phyloP scores from a whole-genome alignment of 2,113 vertebrate species.

The Pomatostomus ruficeps region DNA sequence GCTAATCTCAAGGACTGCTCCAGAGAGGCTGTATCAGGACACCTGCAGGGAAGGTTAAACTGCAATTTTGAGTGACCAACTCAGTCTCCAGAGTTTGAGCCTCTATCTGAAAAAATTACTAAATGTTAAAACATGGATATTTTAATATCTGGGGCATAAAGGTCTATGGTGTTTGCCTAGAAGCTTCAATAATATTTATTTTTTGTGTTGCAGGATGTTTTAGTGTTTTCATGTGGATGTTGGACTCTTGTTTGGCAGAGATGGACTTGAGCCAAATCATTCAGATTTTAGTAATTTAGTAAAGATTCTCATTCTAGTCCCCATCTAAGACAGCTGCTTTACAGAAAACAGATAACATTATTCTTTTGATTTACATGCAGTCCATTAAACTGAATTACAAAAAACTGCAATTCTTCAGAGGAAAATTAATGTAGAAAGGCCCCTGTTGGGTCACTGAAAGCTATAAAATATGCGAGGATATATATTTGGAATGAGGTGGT shows the following conservation, averaged over 20 bases:
- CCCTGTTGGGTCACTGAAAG: not conserved
- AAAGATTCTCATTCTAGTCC: not conserved
- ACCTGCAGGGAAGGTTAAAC: not conserved
- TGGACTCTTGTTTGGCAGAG: not conserved
- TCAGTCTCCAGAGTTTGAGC: not conserved
- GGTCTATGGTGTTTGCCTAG: not conserved
- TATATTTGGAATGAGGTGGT: not conserved
- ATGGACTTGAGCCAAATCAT: not conserved
- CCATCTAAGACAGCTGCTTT: not conserved
- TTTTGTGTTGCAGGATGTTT: not conserved
- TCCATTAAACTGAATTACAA: not conserved
- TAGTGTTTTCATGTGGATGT: not conserved
- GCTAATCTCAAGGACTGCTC: not conserved
- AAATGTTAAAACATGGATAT: rapidly evolving
- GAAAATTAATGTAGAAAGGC: not conserved
- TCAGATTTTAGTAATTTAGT: not conserved
- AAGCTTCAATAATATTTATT: not conserved
- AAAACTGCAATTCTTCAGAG: not conserved
- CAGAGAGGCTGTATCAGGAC: not conserved
- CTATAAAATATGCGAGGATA: not conserved
- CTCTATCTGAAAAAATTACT: not conserved
- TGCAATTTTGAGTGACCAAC: not conserved
- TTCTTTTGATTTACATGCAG: not conserved
- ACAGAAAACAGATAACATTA: not conserved
- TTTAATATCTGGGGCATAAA: not conserved